Conservation (phyloP, 2,113 vertebrate genomes). For the Mionectes macconnelli region DNA sequence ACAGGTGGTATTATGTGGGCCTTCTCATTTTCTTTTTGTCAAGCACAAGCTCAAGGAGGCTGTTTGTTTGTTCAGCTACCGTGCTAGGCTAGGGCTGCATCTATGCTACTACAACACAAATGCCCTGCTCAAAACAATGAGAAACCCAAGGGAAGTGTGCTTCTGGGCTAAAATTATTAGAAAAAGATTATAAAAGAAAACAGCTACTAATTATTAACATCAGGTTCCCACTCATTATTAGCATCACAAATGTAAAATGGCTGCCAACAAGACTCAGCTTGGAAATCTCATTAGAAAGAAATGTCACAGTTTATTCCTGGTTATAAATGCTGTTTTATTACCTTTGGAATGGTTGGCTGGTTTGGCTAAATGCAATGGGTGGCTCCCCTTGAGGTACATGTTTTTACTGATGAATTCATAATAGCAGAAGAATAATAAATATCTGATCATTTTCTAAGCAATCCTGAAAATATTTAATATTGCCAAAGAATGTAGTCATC, state of each 20-base stretch:
- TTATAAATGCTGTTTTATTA: neutral
- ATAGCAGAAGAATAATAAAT: neutral
- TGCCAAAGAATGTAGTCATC: neutral
- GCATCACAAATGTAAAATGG: slow-evolving; percentile 44
- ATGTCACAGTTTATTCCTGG: neutral
- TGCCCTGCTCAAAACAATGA: neutral
- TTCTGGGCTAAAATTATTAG: neutral
- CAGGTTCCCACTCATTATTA: slow-evolving; percentile 6
- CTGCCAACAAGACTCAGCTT: slow-evolving; percentile 1
- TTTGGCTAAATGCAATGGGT: neutral
- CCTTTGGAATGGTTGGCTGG: neutral
- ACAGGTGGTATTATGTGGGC: neutral
- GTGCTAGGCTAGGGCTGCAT: neutral
- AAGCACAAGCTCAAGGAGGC: rapidly evolving
- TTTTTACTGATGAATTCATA: neutral
- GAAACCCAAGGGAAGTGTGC: neutral
- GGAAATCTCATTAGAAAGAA: slow-evolving; percentile 20
- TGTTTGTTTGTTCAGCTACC: neutral
- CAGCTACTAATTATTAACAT: slow-evolving; percentile 14
- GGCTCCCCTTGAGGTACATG: neutral
- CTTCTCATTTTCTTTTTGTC: neutral
- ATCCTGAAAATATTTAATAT: slow-evolving; percentile 39
- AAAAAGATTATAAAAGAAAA: neutral
- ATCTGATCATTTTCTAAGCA: slow-evolving; percentile 4
- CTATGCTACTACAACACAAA: neutral